A percentile compares a stretch with the other conserved stretches of the same genome.
These are phyloP conservation scores for Zapus hudsonius DNA, from an alignment of 2,113 vertebrate species.

Conservation along the genomic window DNA sequence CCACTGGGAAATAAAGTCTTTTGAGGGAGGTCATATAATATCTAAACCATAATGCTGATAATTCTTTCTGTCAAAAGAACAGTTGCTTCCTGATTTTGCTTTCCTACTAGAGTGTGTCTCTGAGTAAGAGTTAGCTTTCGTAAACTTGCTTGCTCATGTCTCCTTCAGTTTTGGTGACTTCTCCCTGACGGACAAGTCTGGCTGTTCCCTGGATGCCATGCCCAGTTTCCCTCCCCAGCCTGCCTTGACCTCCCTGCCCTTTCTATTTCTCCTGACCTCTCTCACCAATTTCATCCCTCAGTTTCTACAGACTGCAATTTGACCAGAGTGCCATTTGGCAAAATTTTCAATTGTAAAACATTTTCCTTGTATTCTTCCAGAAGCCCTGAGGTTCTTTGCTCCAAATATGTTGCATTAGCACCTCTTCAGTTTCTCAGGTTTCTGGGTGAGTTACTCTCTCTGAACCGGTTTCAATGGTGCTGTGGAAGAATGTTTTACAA, in stretches of 20 bases:
- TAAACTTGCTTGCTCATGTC: not conserved
- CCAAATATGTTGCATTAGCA: conserved; percentile 35
- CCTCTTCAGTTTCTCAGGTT: conserved; percentile 8
- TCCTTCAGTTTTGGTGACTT: conserved; percentile 14
- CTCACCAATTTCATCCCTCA: not conserved
- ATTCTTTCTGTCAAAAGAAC: not conserved
- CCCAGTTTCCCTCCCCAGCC: not conserved
- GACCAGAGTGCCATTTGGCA: conserved; percentile 28
- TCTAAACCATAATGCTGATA: not conserved
- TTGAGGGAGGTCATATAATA: not conserved
- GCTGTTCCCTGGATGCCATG: not conserved
- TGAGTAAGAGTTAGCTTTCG: not conserved
- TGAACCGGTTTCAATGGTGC: conserved; percentile 17
- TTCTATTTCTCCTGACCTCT: not conserved
- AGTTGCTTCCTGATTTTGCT: conserved; percentile 24
- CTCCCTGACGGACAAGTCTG: not conserved
- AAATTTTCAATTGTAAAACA: conserved; percentile 48
- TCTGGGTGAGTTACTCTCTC: conserved; percentile 21
- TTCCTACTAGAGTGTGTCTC: not conserved
- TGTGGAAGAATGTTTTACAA: conserved; percentile 33
- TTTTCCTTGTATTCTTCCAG: conserved; percentile 38
- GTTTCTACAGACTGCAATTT: not conserved
- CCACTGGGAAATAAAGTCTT: not conserved
- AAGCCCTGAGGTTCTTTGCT: conserved; percentile 47
- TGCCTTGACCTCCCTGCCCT: no score